phyloP scores from a whole-genome alignment of 2,888 invertebrate genomes.

The Apamea anceps region DNA sequence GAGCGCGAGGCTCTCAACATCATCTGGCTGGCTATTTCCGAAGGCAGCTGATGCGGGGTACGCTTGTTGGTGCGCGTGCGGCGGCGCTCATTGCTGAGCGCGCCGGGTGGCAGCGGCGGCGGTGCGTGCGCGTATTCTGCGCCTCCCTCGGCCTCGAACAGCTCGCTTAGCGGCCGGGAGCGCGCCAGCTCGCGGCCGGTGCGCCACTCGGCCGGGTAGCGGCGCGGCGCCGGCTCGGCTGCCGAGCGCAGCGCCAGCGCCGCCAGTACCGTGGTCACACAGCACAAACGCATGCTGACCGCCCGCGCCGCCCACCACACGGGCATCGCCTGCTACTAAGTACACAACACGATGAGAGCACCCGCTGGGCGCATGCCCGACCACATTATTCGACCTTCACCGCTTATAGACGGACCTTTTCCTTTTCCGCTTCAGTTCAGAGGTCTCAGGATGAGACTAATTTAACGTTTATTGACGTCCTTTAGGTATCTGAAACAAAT shows the following conservation, averaged over 20 bases:
- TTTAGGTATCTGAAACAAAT: slow-evolving; percentile 73
- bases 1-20: slow-evolving; percentile 94
- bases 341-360: slow-evolving; percentile 80
- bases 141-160: slow-evolving; percentile 81
- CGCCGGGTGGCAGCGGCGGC: slow-evolving; percentile 76
- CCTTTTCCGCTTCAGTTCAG: slow-evolving; percentile 71
- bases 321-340: slow-evolving; percentile 85
- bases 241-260: slow-evolving; percentile 85
- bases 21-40: slow-evolving; percentile 93
- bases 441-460: slow-evolving; percentile 41
- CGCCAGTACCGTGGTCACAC: slow-evolving; percentile 84
- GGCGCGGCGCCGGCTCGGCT: slow-evolving; percentile 84
- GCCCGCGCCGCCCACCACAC: slow-evolving; percentile 83
- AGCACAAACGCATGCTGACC: slow-evolving; percentile 86
- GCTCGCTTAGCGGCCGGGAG: slow-evolving; percentile 82
- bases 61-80: slow-evolving; percentile 83
- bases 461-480: slow-evolving; percentile 31
- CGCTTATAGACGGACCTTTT: slow-evolving; percentile 64
- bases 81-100: slow-evolving; percentile 81
- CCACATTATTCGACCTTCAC: slow-evolving; percentile 84
- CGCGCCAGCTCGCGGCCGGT: slow-evolving; percentile 78
- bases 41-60: slow-evolving; percentile 83
- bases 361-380: slow-evolving; percentile 84
- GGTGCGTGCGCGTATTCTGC: slow-evolving; percentile 72
- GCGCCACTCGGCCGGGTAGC: slow-evolving; percentile 82